Conservation (phyloP, 2,888 invertebrate genomes). For the Stenodera caucasica region DNA sequence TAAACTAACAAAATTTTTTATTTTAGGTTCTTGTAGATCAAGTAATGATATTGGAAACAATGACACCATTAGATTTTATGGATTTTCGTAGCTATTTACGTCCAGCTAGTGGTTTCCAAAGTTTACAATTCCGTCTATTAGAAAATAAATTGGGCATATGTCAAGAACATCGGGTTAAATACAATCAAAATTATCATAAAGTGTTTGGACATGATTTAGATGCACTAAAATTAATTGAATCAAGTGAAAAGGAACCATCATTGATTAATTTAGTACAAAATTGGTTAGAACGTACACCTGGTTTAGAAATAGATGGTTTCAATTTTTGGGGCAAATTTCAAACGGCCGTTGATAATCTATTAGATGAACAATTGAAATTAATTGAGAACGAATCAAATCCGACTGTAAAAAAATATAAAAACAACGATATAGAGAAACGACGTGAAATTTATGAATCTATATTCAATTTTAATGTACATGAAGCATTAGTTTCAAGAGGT, state of each 20-base stretch:
- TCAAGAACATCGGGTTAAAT: constrained; percentile 85
- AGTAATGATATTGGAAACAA: constrained; percentile 96
- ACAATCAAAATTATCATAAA: constrained; percentile 88
- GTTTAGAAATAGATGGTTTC: constrained; percentile 80
- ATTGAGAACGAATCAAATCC: constrained; percentile 58
- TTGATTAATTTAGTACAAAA: constrained; percentile 82
- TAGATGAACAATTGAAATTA: constrained; percentile 67
- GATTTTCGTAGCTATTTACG: constrained; percentile 92
- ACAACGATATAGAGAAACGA: constrained; percentile 76
- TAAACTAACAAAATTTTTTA: background rate
- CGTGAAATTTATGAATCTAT: constrained; percentile 87
- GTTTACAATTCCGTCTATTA: constrained; percentile 90
- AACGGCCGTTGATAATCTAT: constrained; percentile 69
- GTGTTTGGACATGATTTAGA: constrained; percentile 76
- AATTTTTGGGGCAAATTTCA: constrained; percentile 95
- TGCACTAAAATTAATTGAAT: constrained; percentile 61
- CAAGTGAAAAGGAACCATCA: constrained; percentile 82
- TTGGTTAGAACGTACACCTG: constrained; percentile 95
- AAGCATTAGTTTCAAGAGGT: constrained; percentile 80
- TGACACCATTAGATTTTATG: constrained; percentile 99
- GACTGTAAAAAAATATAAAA: constrained; percentile 61
- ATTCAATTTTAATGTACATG: constrained; percentile 82
- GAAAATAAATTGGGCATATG: constrained; percentile 90
- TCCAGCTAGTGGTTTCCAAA: constrained; percentile 98
- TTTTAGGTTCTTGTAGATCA: constrained; percentile 88